Conservation (phyloP, 2,113 vertebrate genomes). For the Gadus chalcogrammus region DNA sequence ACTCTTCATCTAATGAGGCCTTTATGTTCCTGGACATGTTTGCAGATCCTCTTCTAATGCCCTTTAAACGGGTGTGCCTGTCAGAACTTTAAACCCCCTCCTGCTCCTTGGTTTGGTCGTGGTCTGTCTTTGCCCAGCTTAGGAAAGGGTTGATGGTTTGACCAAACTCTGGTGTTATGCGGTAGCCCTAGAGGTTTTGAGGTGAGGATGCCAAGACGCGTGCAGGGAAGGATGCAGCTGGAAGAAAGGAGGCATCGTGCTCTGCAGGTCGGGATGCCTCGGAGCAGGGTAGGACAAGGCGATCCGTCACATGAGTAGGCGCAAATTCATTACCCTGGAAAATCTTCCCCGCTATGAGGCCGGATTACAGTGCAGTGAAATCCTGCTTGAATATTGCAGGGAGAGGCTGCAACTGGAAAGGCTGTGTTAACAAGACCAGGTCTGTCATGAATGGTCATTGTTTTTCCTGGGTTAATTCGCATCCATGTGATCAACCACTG, state of each 20-base stretch:
- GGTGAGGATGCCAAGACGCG: background rate
- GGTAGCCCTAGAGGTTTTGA: background rate
- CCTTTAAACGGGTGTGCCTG: background rate
- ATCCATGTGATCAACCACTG: background rate
- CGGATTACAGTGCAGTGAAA: background rate
- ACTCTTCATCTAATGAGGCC: background rate
- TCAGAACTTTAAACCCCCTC: background rate
- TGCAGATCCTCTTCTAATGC: background rate
- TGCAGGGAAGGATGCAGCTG: background rate
- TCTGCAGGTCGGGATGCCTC: slow-evolving; percentile 1
- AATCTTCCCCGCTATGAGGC: background rate
- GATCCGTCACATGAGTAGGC: background rate
- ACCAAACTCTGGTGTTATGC: background rate
- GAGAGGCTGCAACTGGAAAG: background rate
- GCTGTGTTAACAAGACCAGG: background rate
- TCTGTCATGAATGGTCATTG: background rate
- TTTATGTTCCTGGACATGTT: background rate
- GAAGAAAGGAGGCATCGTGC: background rate
- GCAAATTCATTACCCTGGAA: background rate
- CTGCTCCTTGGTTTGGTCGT: background rate
- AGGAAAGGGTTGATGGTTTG: background rate
- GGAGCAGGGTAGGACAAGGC: background rate
- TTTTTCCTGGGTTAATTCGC: background rate
- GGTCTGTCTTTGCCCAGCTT: background rate
- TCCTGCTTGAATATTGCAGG: background rate